These are phyloP conservation scores for Tachyglossus aculeatus DNA, from an alignment of 2,797 vertebrate genomes.

Conservation along the genomic window DNA sequence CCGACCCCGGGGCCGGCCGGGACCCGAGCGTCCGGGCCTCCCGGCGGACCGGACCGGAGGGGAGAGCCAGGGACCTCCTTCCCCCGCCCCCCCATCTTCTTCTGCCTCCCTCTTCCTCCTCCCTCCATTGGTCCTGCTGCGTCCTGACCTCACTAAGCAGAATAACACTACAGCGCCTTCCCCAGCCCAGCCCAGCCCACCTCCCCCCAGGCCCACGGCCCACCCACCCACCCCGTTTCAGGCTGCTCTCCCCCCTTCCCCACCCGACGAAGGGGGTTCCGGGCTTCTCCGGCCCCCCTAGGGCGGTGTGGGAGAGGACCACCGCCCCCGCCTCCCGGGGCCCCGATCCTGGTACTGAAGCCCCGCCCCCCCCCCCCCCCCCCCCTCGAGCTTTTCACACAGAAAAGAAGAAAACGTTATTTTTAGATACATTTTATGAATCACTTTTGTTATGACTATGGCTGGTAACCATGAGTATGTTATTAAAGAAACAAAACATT, in stretches of 20 bases:
- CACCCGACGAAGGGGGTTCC: neutral
- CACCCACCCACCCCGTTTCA: neutral
- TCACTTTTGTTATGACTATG: slow-evolving; percentile 82
- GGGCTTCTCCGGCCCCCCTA: neutral
- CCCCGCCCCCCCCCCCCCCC: neutral
- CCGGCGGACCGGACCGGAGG: neutral
- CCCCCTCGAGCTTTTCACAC: slow-evolving; percentile 67
- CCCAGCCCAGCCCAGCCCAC: slow-evolving; percentile 20
- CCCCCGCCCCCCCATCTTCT: neutral
- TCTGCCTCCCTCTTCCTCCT: slow-evolving; percentile 26
- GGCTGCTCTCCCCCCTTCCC: neutral
- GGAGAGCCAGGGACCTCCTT: slow-evolving; percentile 52
- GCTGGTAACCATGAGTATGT: slow-evolving; percentile 81
- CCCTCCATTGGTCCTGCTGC: slow-evolving; percentile 1
- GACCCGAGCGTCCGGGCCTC: slow-evolving; percentile 40
- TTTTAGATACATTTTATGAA: slow-evolving; percentile 83
- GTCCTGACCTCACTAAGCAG: slow-evolving; percentile 61
- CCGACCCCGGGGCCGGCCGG: neutral
- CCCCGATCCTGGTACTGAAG: neutral
- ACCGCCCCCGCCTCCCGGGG: neutral
- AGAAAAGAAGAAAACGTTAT: slow-evolving; percentile 71
- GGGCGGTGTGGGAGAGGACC: neutral
- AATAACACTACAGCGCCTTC: slow-evolving; percentile 61
- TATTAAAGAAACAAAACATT: slow-evolving; percentile 71
- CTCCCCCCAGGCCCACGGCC: slow-evolving; percentile 24